Conservation (phyloP, 2,797 vertebrate species). For the Paedocypris micromegethes region DNA sequence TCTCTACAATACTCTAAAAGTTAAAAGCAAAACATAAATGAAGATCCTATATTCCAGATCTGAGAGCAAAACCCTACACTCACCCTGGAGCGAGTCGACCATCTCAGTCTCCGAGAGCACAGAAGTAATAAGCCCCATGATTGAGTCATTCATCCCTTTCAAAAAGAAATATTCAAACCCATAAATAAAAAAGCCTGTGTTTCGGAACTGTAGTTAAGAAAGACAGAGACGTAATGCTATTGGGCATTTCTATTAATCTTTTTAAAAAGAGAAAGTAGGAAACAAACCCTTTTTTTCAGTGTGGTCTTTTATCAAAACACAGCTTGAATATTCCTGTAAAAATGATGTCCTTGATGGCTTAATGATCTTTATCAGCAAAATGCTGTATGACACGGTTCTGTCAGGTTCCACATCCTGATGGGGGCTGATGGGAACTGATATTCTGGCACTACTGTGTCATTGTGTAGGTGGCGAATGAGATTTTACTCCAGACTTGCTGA, state of each 20-base stretch:
- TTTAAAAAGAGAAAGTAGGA: constrained; percentile 33
- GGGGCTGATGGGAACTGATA: too few species aligned
- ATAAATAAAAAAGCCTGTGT: constrained; percentile 46
- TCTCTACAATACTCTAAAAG: constrained; percentile 7
- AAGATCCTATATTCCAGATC: constrained; percentile 9
- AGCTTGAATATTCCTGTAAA: constrained; percentile 20
- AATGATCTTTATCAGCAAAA: too few species aligned
- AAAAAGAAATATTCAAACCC: constrained; percentile 55
- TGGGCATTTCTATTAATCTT: constrained; percentile 49
- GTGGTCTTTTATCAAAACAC: constrained; percentile 30
- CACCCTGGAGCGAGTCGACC: constrained; percentile 3
- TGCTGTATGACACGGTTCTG: too few species aligned
- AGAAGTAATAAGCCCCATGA: constrained; percentile 44
- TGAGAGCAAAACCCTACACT: constrained; percentile 16
- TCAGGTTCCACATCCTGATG: too few species aligned
- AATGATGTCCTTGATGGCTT: background rate
- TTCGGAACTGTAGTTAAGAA: constrained; percentile 48
- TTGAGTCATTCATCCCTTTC: constrained; percentile 53
- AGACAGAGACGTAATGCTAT: constrained; percentile 44
- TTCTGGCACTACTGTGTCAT: too few species aligned
- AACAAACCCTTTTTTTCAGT: constrained; percentile 19
- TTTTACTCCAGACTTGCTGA: too few species aligned
- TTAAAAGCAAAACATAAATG: constrained; percentile 22
- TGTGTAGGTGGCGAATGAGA: too few species aligned
- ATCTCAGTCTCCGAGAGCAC: constrained; percentile 1